Evolutionary conservation across 2,888 invertebrate species (phyloP), one percentile per base, ranked within the genome.

Genomic region (Halictus quadricinctus): DNA sequence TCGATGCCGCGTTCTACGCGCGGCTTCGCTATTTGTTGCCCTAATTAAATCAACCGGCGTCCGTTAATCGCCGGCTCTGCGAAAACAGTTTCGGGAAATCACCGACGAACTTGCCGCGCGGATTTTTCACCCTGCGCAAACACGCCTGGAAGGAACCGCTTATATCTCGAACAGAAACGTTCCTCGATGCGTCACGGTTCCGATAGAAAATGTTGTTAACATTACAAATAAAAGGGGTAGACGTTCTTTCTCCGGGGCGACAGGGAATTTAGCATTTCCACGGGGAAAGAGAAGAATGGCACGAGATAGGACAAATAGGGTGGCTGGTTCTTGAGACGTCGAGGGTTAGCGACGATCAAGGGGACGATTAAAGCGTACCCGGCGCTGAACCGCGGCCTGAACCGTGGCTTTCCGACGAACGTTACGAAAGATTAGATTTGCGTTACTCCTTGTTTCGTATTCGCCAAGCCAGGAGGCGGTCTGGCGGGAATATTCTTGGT

Each of bases 381-480:
- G 64, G 1, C 66, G 12, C 48, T 46, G 64, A 76, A 66, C 70
- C 58, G 15, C 64, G 60, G 54, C 72, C 43, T 79, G 64, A 64
- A 64, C 64, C 58, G 21, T 69, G 60, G 54, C 72, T 58, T 81
- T 79, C 64, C 79, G 12, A 50, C 15, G 80, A 81, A 80, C 79
- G 87, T 80, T 84, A 83, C 77, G 66, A 84, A 87, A 80, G 86
- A 90, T 90, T 84, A 81, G 86, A 85, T 87, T 89, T 88, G 80
- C 87, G 80, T 90, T 76, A 78, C 80, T 86, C 75, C 89, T 88
- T 83, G 81, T 89, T 88, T 77, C 83, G 83, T 83, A 88, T 90
- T 89, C 86, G 76, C 54, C 15, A 69, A 73, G 50, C 69, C 43
- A 76, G 72, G 64, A 58, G 64, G 54, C 70, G 81, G 43, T 76